Base-by-base conservation (phyloP, 2,797 vertebrate genomes). In the Chelon auratus region DNA sequence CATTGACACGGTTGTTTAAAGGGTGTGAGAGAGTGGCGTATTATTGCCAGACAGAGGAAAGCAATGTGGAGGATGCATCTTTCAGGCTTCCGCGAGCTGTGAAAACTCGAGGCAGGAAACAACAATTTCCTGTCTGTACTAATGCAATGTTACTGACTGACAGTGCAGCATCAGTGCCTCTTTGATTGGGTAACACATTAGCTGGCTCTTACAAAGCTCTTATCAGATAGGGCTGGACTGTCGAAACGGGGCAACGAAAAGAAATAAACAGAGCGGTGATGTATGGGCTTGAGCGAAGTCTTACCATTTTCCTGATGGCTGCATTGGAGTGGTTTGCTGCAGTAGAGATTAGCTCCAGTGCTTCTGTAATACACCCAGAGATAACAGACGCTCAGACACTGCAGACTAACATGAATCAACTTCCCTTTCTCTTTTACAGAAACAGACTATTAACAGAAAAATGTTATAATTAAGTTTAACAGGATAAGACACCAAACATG, bases 291-390 rank as follows among this genome's bases (percentile, higher is more conserved):
- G 9, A 53, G 22, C 22, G n/a, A 68, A 63, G 37, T 89, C 96
- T 95, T 84, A 99, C 98, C 97, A 98, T 98, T 91, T 99, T 99
- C 73, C 95, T 94, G 86, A 99, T 99, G 76, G 97, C 97, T 24
- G 97, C 96, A 0, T 99, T 99, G 36, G 98, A 99, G 82, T 99
- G 98, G 87, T 98, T 97, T 1, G 98, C 97, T 47, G 98, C 98
- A 0, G 96, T 99, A 4, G 98, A 97, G 83, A 99, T 99, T 17
- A 99, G 94, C 89, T 98, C 97, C 92, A 99, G 84, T 0, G 98
- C 98, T 81, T 97, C 97, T 99, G 95, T 52, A 89, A 94, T 9
- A 76, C 20, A 81, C 0, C 22, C 18, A 54, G 9, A 52, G 51
- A 36, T 20, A 48, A 48, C 45, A 18, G 18, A 20, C 17, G 11